Evolutionary conservation across 2,797 vertebrate species (phyloP).

Genomic region (Sebastes melanostomus): DNA sequence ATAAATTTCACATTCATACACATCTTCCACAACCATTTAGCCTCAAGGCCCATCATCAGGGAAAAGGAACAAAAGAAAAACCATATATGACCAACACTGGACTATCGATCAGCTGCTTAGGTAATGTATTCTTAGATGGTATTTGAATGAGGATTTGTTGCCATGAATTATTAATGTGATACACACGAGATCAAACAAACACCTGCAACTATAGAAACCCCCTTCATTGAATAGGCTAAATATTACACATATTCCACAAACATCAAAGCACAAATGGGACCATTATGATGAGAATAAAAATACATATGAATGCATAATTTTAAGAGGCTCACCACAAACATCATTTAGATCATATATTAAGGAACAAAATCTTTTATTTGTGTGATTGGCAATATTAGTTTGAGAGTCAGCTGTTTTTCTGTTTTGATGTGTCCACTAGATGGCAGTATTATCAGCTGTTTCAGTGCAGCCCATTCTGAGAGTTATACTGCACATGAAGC

Average conservation of each 20-base stretch:
- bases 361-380: background rate
- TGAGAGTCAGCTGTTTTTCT: background rate
- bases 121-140: too few relatives aligned
- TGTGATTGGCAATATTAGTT: background rate
- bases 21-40: too few relatives aligned
- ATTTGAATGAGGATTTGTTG: too few relatives aligned
- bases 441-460: slow-evolving; percentile 69
- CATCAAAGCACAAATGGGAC: background rate
- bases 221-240: background rate
- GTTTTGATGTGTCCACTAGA: slow-evolving; percentile 60
- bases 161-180: slow-evolving; percentile 41
- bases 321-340: background rate
- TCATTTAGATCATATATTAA: background rate
- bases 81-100: too few relatives aligned
- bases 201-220: background rate
- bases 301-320: background rate
- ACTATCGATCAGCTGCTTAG: too few relatives aligned
- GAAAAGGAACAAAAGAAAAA: too few relatives aligned
- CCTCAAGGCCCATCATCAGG: too few relatives aligned
- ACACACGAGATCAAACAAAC: background rate
- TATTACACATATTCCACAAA: background rate
- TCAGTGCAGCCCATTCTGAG: background rate
- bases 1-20: too few relatives aligned
- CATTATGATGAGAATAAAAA: background rate
- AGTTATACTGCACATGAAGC: background rate